Evolutionary conservation across 35 echinoderm and acorn worm genomes (phyloP), one percentile per base, ranked within the genome.

Genomic region (Acanthaster planci): DNA sequence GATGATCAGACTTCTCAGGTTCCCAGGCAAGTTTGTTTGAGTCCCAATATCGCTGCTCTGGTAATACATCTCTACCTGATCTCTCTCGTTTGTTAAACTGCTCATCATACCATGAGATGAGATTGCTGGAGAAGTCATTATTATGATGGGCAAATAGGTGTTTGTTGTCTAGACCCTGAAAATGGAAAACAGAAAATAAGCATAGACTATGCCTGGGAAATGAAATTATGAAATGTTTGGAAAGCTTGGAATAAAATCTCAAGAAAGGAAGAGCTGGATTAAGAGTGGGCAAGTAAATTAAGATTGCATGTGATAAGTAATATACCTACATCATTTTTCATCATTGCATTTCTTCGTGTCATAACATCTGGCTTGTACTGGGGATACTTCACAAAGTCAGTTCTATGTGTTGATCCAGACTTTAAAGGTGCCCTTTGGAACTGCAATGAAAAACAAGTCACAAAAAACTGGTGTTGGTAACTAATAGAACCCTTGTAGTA

Each of bases 91-190:
- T 93, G 84, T 99, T 99, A 82, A 90, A 99, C 40, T 94, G 85
- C 83, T 99, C 85, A 75, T 99, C 96, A 39, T 99, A 99, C 96
- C 88, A 99, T 14, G 96, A 99, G 52, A 99, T 84, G 32, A 99
- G 82, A 51, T 99, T 99, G 50, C 92, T 93, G 51, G 87, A 90
- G 50, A 90, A 80, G 55, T 91, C 81, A 34, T 84, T 84, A n/a
- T 93, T 93, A 67, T 99, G 96, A 82, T 99, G 96, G 22, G 88
- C 55, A 64, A 99, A 94, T 1, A 99, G 58, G 51, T 90, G 76
- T 19, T 90, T 86, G 40, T 87, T 88, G 67, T 87, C 81, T n/a
- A 99, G 78, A 40, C 91, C 96, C 96, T 93, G 80, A 8, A 75
- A 52, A 76, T 36, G 19, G 57, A 84, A 58, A 50, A 40, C 52